These are phyloP conservation scores for Numenius arquata DNA, from an alignment of 2,113 vertebrate genomes.

Conservation along the genomic window DNA sequence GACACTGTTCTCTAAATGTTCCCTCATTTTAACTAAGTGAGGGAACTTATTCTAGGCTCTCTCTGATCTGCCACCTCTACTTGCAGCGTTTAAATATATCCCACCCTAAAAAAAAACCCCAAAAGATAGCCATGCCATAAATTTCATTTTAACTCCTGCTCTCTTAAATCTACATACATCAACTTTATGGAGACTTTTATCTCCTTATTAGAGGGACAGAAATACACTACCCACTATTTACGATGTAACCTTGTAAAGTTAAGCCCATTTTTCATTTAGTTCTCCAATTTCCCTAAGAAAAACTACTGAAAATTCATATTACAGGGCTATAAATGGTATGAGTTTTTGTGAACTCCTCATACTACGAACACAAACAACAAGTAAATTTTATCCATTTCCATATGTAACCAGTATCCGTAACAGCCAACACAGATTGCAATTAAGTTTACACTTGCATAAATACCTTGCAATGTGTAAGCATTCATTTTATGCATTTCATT, in stretches of 20 bases:
- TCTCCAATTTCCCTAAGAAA: not conserved
- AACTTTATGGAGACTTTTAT: not conserved
- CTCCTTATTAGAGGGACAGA: not conserved
- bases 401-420: not conserved
- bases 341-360: not conserved
- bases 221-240: not conserved
- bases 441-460: not conserved
- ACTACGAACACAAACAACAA: not conserved
- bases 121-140: not conserved
- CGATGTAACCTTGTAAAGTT: not conserved
- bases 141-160: not conserved
- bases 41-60: not conserved
- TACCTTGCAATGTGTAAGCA: not conserved
- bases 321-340: not conserved
- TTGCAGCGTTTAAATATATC: not conserved
- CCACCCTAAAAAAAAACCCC: accelerated
- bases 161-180: not conserved
- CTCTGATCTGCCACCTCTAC: not conserved
- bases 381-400: not conserved
- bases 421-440: not conserved
- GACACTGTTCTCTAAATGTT: not conserved
- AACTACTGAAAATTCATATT: not conserved
- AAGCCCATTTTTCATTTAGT: not conserved
- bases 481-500: not conserved
- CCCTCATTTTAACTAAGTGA: not conserved